Evolutionary conservation across 2,888 invertebrate species (phyloP), one percentile per base, ranked within the genome.

Genomic region (Nomada lathburiana): DNA sequence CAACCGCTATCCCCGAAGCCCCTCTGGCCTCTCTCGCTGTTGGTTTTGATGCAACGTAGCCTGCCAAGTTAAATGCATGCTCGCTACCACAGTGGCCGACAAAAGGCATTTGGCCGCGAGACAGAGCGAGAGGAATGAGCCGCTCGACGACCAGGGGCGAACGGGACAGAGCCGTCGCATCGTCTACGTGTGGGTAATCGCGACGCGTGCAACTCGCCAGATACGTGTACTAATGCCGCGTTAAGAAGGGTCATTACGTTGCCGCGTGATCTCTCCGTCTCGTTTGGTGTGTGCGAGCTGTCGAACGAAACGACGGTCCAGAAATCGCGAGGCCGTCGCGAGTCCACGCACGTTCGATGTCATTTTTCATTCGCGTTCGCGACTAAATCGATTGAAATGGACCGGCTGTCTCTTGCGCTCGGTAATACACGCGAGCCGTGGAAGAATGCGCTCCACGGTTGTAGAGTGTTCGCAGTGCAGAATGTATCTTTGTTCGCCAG

Each of bases 71-170:
- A 70, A 72, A 72, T 76, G 65, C 80, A 68, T 74, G 78, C 76
- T 76, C 73, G 85, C 80, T 75, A 72, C 69, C 65, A 71, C 63
- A 83, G n/a, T 79, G 82, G n/a, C 74, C 72, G 75, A 86, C 86
- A 86, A 86, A 86, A 86, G 86, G 84, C 80, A 86, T 84, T 86
- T 86, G 74, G 86, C 84, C 76, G 76, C 65, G 80, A 64, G 76
- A 65, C 23, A 36, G 29, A 42, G 20, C 1, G 68, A 44, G 68
- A 67, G 59, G 55, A 50, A 57, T n/a, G 62, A 67, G 65, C 42
- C 7, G 42, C 50, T 52, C 18, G 69, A 23, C 23, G 65, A 29
- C 26, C 65, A 23, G 59, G 65, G 53, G 53, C 42, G 23, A 50
- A 53, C 47, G 36, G 52, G 57, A 60, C 70, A 71, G 75, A 47